Base-by-base conservation (phyloP, 2,113 vertebrate species). In the Pardalotus punctatus region DNA sequence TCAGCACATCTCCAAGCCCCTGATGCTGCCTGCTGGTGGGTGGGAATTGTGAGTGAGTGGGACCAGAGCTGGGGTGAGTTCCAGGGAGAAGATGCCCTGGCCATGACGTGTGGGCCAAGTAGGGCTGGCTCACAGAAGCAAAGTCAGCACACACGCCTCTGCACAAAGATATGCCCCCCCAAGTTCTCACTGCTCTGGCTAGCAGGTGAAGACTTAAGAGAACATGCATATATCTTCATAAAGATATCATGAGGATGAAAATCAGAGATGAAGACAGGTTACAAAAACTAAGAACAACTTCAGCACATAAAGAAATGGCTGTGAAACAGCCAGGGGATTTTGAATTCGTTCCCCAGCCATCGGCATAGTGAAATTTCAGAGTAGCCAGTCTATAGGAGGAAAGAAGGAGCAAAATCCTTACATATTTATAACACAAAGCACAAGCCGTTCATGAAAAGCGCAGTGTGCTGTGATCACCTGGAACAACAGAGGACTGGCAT, bases 101-200 rank as follows among this genome's bases (percentile, higher is more conserved):
- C 42, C 28, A 2, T 5, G 19, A 14, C 1, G 0, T 0, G 2
- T 38, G 67, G 20, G 22, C 38, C 43, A 35, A 35, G 27, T 10
- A 80, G 50, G 38, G 31, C 21, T 70, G 60, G 36, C 42, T 80
- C 31, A 53, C 40, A 18, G 0, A 2, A 1, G 1, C 48, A 42
- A 53, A 81, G 36, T 23, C 70, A 74, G 45, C 6, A 1, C 19
- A 4, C 7, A 29, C 27, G 13, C 28, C 22, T 31, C 42, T 8
- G 3, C 4, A 25, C 19, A 58, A 71, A 67, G 29, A 19, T 9
- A 20, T 5, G 6, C 2, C 28, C 36, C 36, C 56, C 13, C 40
- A 50, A 7, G 24, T 48, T 62, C 36, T 23, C 2, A 1, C 45
- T 56, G 43, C 57, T 86, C 40, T 38, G 58, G 28, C 35, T 60